These are phyloP conservation scores for Myrmophylax atrothorax DNA, from an alignment of 2,113 vertebrate species.

Conservation along the genomic window DNA sequence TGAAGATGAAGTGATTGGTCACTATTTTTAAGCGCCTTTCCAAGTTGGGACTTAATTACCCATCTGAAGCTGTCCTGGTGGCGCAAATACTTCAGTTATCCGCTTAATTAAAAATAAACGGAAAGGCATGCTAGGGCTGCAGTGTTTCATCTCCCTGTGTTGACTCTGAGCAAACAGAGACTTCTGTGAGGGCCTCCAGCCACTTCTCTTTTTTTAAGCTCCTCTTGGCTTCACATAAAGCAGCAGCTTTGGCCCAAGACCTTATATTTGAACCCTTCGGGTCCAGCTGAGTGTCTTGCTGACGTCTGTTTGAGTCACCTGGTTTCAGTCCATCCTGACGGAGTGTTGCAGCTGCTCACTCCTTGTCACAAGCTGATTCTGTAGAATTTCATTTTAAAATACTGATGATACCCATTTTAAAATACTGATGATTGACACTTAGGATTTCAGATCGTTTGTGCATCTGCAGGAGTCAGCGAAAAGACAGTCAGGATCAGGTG, in stretches of 20 bases:
- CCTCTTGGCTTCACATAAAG: background rate
- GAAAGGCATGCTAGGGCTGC: background rate
- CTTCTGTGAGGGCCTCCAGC: background rate
- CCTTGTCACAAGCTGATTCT: background rate
- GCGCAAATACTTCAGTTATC: constrained; percentile 10
- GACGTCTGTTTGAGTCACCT: background rate
- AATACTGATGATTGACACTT: background rate
- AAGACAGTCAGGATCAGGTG: rapidly evolving
- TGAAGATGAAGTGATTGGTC: constrained; percentile 7
- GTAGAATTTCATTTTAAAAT: background rate
- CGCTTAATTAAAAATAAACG: constrained; percentile 49
- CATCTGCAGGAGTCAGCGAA: background rate
- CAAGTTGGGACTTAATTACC: constrained; percentile 32
- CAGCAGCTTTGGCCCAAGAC: background rate
- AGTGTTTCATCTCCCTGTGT: background rate
- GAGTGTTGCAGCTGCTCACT: background rate
- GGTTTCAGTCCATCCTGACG: background rate
- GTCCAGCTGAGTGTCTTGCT: background rate
- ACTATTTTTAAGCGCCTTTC: constrained; percentile 61
- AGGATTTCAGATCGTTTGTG: background rate
- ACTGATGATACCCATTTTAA: background rate
- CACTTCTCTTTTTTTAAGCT: background rate
- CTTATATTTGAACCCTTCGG: background rate
- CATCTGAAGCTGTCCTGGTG: background rate
- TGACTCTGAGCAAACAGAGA: background rate